Conservation (phyloP, 2,797 vertebrate genomes). For the Thaleichthys pacificus region DNA sequence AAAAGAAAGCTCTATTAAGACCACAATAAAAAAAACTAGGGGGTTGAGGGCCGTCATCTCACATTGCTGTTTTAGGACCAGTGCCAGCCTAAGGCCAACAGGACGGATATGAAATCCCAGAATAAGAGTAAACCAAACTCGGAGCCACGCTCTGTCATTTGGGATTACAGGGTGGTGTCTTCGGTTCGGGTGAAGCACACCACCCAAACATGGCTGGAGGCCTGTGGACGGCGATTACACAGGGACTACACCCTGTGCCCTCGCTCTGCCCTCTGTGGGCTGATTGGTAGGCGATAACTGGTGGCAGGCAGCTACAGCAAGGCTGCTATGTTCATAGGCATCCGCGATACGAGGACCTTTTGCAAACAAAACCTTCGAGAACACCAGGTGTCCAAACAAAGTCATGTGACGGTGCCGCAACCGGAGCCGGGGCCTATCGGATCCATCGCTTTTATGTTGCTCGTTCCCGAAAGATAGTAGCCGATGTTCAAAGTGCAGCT, state of each 20-base stretch:
- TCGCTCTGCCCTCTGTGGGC: too few species aligned
- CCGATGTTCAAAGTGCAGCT: conserved; percentile 32
- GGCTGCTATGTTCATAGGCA: too few species aligned
- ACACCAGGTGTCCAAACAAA: not conserved
- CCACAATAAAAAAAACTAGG: not conserved
- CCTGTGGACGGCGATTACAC: too few species aligned
- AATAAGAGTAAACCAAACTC: not conserved
- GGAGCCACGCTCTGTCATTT: conserved; percentile 3
- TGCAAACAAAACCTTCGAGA: conserved; percentile 20
- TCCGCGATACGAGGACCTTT: not conserved
- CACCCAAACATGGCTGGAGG: too few species aligned
- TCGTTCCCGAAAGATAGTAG: not conserved
- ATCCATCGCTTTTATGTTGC: conserved; percentile 16
- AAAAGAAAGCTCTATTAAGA: not conserved
- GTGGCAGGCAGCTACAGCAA: too few species aligned
- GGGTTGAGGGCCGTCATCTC: conserved; percentile 5
- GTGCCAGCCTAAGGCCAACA: not conserved
- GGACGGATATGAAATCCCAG: not conserved
- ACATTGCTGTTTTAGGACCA: not conserved
- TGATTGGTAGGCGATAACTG: too few species aligned
- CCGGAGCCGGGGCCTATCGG: conserved; percentile 19
- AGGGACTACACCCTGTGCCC: not conserved
- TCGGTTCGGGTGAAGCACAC: not conserved
- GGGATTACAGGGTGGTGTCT: conserved; percentile 2
- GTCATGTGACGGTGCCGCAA: not conserved